These are phyloP conservation scores for Lithobates pipiens DNA, from an alignment of 2,797 vertebrate species.

Conservation along the genomic window DNA sequence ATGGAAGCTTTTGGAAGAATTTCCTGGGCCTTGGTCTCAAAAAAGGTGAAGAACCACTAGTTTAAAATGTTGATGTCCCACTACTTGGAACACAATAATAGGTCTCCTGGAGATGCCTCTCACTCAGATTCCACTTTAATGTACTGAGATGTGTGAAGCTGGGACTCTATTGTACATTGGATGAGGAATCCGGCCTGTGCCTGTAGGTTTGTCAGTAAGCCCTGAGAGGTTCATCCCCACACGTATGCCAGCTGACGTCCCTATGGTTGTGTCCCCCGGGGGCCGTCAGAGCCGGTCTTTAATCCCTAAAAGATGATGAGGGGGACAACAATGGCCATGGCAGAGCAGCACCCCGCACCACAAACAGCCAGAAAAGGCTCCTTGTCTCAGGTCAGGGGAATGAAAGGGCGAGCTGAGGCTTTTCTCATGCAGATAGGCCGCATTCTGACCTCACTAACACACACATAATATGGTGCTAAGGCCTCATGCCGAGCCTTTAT, in stretches of 20 bases:
- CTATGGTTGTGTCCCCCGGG: constrained; percentile 46
- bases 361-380: constrained; percentile 59
- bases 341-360: constrained; percentile 55
- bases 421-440: constrained; percentile 65
- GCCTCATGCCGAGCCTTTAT: constrained; percentile 39
- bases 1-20: too few species aligned
- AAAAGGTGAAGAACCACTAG: too few species aligned
- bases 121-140: not conserved
- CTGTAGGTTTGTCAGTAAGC: constrained; percentile 34
- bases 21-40: too few species aligned
- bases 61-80: too few species aligned
- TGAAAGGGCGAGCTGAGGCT: constrained; percentile 61
- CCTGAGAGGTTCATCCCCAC: not conserved
- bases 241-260: constrained; percentile 37
- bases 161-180: not conserved
- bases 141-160: not conserved
- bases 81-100: too few species aligned
- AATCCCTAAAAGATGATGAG: constrained; percentile 64
- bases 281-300: constrained; percentile 61
- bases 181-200: not conserved
- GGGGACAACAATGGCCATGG: constrained; percentile 54
- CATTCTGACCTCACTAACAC: constrained; percentile 39
- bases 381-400: constrained; percentile 63
- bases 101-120: too few species aligned
- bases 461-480: constrained; percentile 40